Percentiles rank a stretch among this genome's conserved stretches.
Conservation (phyloP, 2,113 vertebrate genomes). For the Urocolius indicus region DNA sequence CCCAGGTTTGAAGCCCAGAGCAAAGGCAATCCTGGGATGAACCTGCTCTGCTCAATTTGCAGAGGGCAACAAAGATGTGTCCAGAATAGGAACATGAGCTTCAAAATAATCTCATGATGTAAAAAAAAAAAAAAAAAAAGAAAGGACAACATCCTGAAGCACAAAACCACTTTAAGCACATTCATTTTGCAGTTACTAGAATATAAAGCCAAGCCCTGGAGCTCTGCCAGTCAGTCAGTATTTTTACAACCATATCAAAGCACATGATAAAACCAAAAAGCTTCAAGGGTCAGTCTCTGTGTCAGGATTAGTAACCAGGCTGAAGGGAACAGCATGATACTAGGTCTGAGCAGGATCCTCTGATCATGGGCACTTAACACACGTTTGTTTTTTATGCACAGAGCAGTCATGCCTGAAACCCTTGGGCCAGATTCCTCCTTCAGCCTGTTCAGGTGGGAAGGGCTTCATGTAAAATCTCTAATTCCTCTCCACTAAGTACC, state of each 20-base stretch:
- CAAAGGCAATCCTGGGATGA: neutral
- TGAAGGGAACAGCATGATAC: slow-evolving; percentile 1
- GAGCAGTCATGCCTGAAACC: neutral
- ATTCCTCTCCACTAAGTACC: neutral
- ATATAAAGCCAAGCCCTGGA: slow-evolving; percentile 22
- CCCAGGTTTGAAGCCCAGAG: neutral
- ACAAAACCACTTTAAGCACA: neutral
- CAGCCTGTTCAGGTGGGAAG: neutral
- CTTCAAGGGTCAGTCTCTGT: slow-evolving; percentile 45
- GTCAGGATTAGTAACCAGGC: neutral
- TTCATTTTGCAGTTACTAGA: neutral
- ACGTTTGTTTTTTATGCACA: neutral
- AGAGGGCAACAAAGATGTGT: neutral
- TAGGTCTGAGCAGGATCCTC: neutral
- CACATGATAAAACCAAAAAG: slow-evolving; percentile 54
- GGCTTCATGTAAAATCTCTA: neutral
- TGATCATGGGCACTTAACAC: slow-evolving; percentile 2
- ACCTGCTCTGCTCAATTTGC: neutral
- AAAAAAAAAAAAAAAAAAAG: neutral
- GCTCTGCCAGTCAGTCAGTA: slow-evolving; percentile 48
- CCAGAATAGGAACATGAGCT: neutral
- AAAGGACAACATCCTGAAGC: slow-evolving; percentile 35
- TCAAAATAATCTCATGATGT: neutral
- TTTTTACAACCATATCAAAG: slow-evolving; percentile 56
- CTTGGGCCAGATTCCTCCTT: neutral